Evolutionary conservation across 1,140 invertebrate species (phyloP).

Genomic region (Oscheius sp.): DNA sequence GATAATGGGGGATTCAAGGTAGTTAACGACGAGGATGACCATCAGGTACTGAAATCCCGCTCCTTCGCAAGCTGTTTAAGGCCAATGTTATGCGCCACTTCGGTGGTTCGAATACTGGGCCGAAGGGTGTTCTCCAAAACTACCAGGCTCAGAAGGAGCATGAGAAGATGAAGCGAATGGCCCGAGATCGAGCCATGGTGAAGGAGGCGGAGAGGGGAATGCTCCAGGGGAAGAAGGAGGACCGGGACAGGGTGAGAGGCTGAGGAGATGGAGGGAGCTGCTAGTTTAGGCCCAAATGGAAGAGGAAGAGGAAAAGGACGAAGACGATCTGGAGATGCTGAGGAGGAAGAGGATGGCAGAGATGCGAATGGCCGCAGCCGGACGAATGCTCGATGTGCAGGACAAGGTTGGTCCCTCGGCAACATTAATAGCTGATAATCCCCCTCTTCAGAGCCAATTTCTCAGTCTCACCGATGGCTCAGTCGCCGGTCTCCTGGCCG

Average conservation of each 20-base stretch:
- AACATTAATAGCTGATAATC: neutral
- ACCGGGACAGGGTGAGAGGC: constrained; percentile 20
- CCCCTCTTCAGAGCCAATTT: constrained; percentile 21
- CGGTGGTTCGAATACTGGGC: constrained; percentile 35
- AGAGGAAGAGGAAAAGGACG: constrained; percentile 23
- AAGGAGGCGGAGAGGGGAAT: constrained; percentile 21
- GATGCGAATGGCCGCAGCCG: constrained; percentile 15
- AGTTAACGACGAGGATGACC: constrained; percentile 42
- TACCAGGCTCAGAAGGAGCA: constrained; percentile 21
- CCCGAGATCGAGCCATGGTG: constrained; percentile 4
- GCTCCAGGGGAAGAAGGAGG: constrained; percentile 19
- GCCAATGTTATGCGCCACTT: constrained; percentile 22
- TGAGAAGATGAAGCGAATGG: neutral
- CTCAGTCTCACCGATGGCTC: neutral
- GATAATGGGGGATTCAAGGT: constrained; percentile 28
- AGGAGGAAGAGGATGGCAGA: constrained; percentile 25
- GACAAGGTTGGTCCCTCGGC: constrained; percentile 12
- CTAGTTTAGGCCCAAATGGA: neutral
- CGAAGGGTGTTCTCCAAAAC: constrained; percentile 38
- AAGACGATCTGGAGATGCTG: constrained; percentile 19
- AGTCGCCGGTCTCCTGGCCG: neutral
- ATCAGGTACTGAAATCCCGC: constrained; percentile 13
- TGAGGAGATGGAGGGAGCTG: neutral
- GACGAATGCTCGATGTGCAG: constrained; percentile 23
- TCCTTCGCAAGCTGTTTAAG: neutral